Percentiles rank a stretch among this genome's conserved stretches.
Conservation (phyloP, 2,113 vertebrate genomes). For the Anarhynchus alexandrinus region DNA sequence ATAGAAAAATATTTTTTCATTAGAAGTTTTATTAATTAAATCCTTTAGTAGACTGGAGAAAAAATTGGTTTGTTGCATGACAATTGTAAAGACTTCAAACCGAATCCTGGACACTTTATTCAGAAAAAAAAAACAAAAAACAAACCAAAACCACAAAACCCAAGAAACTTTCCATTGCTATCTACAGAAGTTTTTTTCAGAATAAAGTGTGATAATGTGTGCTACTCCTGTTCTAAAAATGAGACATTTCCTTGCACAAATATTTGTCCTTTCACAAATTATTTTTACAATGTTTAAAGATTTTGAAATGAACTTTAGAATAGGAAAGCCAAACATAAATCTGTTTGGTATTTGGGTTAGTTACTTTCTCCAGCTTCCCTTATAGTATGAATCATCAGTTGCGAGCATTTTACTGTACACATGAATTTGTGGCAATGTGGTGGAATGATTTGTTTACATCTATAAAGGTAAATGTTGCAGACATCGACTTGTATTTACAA, state of each 20-base stretch:
- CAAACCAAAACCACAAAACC: not conserved
- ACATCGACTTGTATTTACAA: conserved; percentile 50
- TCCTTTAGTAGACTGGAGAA: not conserved
- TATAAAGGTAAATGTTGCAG: conserved; percentile 55
- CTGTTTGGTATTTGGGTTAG: not conserved
- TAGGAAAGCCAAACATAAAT: not conserved
- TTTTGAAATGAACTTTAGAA: conserved; percentile 11
- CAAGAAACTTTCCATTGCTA: not conserved
- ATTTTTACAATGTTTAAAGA: conserved; percentile 21
- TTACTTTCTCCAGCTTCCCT: conserved; percentile 31
- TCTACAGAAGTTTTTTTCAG: not conserved
- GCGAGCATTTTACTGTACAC: conserved; percentile 47
- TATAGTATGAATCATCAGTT: conserved; percentile 26
- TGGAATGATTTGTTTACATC: conserved; percentile 51
- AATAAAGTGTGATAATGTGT: conserved; percentile 42
- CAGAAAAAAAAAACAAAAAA: not conserved
- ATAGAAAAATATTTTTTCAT: conserved; percentile 34
- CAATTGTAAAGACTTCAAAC: conserved; percentile 28
- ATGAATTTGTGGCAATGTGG: conserved; percentile 28
- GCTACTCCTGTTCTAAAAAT: not conserved
- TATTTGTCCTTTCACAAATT: conserved; percentile 6
- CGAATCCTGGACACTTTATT: conserved; percentile 44
- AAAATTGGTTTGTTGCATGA: not conserved
- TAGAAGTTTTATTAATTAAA: not conserved
- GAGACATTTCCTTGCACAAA: conserved; percentile 44